Evolutionary conservation across 2,113 vertebrate species (phyloP).

Genomic region (Maccullochella peelii): DNA sequence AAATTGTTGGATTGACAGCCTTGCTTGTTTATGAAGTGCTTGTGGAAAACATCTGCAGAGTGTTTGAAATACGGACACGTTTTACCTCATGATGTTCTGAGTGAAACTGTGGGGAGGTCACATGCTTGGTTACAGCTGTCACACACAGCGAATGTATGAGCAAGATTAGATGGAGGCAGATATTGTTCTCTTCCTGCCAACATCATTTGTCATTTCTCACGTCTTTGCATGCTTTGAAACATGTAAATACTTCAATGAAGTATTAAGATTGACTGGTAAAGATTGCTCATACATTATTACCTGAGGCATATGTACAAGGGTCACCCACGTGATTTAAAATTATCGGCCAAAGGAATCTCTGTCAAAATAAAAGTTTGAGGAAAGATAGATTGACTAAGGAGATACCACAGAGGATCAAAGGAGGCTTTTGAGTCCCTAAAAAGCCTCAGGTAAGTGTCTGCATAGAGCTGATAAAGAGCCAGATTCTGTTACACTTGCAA

Average conservation of each 20-base stretch:
- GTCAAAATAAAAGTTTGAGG: conserved; percentile 11
- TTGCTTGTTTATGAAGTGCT: conserved; percentile 30
- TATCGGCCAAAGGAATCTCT: conserved; percentile 39
- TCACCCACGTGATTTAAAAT: neutral
- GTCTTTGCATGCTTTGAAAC: neutral
- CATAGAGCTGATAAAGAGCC: conserved; percentile 60
- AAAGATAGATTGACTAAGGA: conserved; percentile 17
- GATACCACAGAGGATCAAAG: conserved; percentile 57
- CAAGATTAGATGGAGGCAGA: conserved; percentile 25
- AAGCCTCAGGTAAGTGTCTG: conserved; percentile 57
- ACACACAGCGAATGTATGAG: conserved; percentile 16
- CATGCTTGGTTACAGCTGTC: neutral
- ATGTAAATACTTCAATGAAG: neutral
- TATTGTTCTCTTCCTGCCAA: conserved; percentile 17
- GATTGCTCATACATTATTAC: neutral
- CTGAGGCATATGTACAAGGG: neutral
- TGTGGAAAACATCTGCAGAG: conserved; percentile 51
- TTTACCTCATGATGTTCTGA: neutral
- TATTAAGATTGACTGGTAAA: too few species aligned
- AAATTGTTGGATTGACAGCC: conserved; percentile 1
- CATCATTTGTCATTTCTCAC: neutral
- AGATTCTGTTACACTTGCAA: conserved; percentile 41
- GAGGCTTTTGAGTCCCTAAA: conserved; percentile 22
- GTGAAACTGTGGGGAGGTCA: neutral
- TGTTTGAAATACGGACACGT: conserved; percentile 15